phyloP scores from a whole-genome alignment of 64 coral and sea anemone genomes.

The Dendronephthya gigantea region DNA sequence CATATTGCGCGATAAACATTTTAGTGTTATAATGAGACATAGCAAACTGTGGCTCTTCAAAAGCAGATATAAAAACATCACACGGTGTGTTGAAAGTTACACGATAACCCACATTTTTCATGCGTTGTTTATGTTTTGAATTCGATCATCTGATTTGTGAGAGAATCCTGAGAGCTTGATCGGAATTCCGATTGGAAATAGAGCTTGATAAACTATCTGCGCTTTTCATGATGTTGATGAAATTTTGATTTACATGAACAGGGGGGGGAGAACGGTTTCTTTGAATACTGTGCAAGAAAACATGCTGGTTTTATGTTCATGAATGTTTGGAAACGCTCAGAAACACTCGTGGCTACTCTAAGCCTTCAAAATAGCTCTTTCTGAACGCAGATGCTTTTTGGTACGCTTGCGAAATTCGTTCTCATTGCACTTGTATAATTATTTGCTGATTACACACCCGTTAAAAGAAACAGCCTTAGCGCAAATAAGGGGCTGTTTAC shows the following conservation, averaged over 20 bases:
- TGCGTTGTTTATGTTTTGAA: neutral
- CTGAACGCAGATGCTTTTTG: too few species aligned
- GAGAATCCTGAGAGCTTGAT: neutral
- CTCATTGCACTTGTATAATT: too few species aligned
- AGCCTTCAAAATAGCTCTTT: too few species aligned
- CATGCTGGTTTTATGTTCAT: too few species aligned
- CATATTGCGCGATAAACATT: neutral
- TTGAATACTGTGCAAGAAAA: neutral
- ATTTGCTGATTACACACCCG: too few species aligned
- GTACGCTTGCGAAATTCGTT: too few species aligned
- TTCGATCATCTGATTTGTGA: neutral
- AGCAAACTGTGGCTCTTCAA: neutral
- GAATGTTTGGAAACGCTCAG: too few species aligned
- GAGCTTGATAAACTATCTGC: neutral
- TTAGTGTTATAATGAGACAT: neutral
- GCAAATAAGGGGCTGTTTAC: too few species aligned
- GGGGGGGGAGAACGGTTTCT: neutral
- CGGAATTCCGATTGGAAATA: neutral
- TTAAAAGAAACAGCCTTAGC: too few species aligned
- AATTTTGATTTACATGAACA: neutral
- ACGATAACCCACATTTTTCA: neutral
- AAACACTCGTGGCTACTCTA: too few species aligned
- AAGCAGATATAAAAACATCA: neutral
- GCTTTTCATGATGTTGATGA: neutral
- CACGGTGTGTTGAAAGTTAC: neutral